Conservation (phyloP, 1,140 invertebrate species). For the Pentalonia nigronervosa region DNA sequence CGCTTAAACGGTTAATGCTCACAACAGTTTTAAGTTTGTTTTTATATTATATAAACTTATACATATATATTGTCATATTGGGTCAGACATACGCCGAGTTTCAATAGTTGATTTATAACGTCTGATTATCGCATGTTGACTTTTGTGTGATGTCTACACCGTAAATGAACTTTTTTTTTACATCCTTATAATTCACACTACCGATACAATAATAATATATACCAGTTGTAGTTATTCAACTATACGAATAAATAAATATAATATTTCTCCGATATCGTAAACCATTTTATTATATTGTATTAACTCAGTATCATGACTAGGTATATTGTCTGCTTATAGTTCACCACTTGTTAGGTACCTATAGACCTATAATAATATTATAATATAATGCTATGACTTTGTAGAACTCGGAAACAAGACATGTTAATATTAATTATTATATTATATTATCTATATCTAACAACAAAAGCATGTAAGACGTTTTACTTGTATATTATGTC, state of each 20-base stretch:
- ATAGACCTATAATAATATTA: neutral
- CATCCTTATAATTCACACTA: neutral
- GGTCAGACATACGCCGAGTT: neutral
- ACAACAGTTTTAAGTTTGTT: neutral
- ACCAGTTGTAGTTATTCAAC: too few species aligned
- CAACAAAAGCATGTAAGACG: too few species aligned
- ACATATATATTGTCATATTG: neutral
- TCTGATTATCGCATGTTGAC: neutral
- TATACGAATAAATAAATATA: neutral
- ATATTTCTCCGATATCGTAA: neutral
- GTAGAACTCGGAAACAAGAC: neutral
- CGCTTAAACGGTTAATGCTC: neutral
- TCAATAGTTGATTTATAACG: neutral
- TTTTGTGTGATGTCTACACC: neutral
- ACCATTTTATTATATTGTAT: neutral
- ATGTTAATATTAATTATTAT: neutral
- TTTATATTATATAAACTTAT: neutral
- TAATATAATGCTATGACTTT: neutral
- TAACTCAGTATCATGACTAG: neutral
- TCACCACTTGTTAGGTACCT: neutral
- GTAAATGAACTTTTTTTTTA: neutral
- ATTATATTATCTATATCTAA: too few species aligned
- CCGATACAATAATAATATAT: neutral
- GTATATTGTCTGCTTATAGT: neutral
- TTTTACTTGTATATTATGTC: too few species aligned